A percentile compares a stretch with the other conserved stretches of the same genome.
Conservation (phyloP, 2,797 vertebrate species). For the Epinephelus coioides region DNA sequence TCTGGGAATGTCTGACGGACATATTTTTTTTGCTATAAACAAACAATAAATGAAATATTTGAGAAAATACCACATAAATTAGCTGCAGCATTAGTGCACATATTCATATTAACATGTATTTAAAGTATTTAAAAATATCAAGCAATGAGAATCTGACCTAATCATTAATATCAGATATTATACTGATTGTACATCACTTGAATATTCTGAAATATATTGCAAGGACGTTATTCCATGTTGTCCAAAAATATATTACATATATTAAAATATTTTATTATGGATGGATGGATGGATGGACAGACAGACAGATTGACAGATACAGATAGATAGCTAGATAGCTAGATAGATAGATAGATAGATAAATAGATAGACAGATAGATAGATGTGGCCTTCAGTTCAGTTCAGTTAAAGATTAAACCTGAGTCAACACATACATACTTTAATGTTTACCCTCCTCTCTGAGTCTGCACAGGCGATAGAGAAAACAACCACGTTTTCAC, state of each 20-base stretch:
- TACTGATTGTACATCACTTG: no score
- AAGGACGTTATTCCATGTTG: no score
- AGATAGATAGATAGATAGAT: not conserved
- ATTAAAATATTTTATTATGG: no score
- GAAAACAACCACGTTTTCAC: slow-evolving; percentile 39
- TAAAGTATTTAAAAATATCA: no score
- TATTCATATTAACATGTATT: no score
- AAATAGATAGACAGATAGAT: not conserved
- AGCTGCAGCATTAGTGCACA: no score
- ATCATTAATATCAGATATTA: no score
- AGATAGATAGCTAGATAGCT: no score
- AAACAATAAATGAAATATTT: not conserved
- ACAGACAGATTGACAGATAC: not conserved
- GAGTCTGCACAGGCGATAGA: slow-evolving; percentile 34
- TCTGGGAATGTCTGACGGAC: no score
- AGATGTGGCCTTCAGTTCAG: slow-evolving; percentile 1
- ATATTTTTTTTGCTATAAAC: not conserved
- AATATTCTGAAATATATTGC: no score
- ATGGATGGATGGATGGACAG: not conserved
- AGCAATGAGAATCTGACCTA: no score
- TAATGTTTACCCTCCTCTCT: slow-evolving; percentile 44
- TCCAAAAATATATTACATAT: no score
- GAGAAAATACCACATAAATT: not conserved
- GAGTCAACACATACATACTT: slow-evolving; percentile 21
- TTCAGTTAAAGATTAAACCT: slow-evolving; percentile 58